phyloP scores from a whole-genome alignment of 2,113 vertebrate species.

The Xerus inauris region DNA sequence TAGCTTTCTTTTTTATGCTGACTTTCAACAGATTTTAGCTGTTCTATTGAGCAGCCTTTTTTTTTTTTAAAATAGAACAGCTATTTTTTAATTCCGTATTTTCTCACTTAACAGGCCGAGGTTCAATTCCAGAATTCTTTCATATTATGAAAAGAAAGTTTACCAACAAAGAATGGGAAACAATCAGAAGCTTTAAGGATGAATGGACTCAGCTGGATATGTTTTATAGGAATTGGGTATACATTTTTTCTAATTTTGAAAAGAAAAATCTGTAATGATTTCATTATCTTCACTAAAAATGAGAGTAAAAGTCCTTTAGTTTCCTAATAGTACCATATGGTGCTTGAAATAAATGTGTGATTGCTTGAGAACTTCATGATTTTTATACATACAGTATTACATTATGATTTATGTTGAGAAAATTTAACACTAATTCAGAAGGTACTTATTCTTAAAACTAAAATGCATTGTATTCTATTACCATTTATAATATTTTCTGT shows the following conservation, averaged over 20 bases:
- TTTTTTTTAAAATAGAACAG: slow-evolving; percentile 8
- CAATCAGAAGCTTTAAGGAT: slow-evolving; percentile 89
- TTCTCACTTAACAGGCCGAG: slow-evolving; percentile 90
- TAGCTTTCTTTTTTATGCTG: background rate
- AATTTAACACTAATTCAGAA: background rate
- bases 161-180: slow-evolving; percentile 93
- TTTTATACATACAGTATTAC: background rate
- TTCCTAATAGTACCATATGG: background rate
- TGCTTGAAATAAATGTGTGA: slow-evolving; percentile 1
- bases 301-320: background rate
- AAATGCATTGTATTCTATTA: background rate
- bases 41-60: background rate
- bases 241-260: slow-evolving; percentile 56
- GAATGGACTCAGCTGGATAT: slow-evolving; percentile 93
- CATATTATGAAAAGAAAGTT: slow-evolving; percentile 98
- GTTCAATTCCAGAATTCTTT: slow-evolving; percentile 95
- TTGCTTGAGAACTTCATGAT: background rate
- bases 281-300: slow-evolving; percentile 22
- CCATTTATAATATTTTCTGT: slow-evolving; percentile 13
- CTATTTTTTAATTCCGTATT: slow-evolving; percentile 70
- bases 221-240: slow-evolving; percentile 99
- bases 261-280: background rate
- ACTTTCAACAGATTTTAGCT: background rate
- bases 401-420: slow-evolving; percentile 22
- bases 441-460: slow-evolving; percentile 3